Conservation (phyloP, 2,888 invertebrate species). For the Epinotia brunnichana region DNA sequence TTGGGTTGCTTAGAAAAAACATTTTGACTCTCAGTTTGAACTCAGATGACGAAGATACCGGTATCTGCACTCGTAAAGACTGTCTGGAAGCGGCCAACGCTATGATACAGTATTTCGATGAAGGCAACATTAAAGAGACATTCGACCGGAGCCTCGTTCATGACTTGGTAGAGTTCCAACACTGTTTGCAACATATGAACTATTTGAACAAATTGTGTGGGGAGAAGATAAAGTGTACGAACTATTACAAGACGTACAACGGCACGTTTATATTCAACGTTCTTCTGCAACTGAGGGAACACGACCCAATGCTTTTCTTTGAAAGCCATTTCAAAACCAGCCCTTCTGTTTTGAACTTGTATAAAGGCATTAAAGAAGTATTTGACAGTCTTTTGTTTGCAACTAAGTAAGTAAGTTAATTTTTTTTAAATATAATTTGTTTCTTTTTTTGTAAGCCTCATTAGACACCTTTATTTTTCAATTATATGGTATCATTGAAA, state of each 20-base stretch:
- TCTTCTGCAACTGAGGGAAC: conserved; percentile 43
- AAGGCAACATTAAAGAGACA: conserved; percentile 36
- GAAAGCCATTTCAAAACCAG: conserved; percentile 42
- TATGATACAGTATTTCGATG: conserved; percentile 48
- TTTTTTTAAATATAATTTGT: background rate
- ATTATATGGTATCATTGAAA: too few relatives aligned
- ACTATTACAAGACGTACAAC: conserved; percentile 52
- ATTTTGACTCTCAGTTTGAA: conserved; percentile 31
- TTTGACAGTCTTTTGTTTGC: conserved; percentile 34
- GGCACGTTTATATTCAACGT: conserved; percentile 55
- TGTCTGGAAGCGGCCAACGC: conserved; percentile 43
- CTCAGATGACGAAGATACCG: conserved; percentile 8
- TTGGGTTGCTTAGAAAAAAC: conserved; percentile 47
- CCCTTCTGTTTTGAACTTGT: conserved; percentile 43
- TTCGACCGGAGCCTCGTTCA: conserved; percentile 51
- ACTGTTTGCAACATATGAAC: conserved; percentile 59
- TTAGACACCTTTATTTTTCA: background rate
- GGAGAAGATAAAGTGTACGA: conserved; percentile 47
- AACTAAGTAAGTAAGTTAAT: background rate
- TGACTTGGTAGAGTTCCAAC: conserved; percentile 56
- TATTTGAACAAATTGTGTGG: conserved; percentile 57
- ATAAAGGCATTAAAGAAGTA: conserved; percentile 38
- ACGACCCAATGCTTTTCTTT: conserved; percentile 43
- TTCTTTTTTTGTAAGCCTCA: background rate
- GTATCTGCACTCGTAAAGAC: conserved; percentile 33